These are phyloP conservation scores for Endotricha flammealis DNA, from an alignment of 2,888 invertebrate genomes.

Conservation along the genomic window DNA sequence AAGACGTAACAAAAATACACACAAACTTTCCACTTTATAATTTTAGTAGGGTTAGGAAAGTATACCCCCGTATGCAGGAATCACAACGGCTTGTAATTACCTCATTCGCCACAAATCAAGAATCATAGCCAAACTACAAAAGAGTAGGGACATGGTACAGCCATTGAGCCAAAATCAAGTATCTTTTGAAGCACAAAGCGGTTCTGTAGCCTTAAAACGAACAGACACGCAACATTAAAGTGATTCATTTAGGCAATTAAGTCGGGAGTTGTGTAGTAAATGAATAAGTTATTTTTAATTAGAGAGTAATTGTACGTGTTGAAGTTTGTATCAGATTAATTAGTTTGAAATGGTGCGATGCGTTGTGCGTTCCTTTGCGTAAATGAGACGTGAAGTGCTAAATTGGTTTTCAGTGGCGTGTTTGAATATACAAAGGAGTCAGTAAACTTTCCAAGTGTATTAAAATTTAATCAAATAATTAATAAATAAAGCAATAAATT, in stretches of 20 bases:
- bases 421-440: background rate
- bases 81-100: too few species aligned
- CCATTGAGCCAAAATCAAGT: constrained; percentile 26
- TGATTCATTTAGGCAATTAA: constrained; percentile 72
- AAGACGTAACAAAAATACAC: too few species aligned
- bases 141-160: too few species aligned
- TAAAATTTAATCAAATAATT: too few species aligned
- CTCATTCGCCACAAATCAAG: too few species aligned
- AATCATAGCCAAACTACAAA: too few species aligned
- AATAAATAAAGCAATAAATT: too few species aligned
- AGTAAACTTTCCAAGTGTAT: too few species aligned
- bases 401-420: constrained; percentile 5
- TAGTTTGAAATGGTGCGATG: constrained; percentile 40
- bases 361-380: constrained; percentile 22
- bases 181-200: constrained; percentile 52
- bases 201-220: constrained; percentile 63
- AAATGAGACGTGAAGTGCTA: constrained; percentile 31
- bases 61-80: too few species aligned
- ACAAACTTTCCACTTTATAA: too few species aligned
- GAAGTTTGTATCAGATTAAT: constrained; percentile 38
- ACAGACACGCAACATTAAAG: constrained; percentile 65
- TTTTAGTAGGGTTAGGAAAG: too few species aligned
- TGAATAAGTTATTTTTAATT: constrained; percentile 78
- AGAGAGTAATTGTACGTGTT: constrained; percentile 60
- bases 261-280: constrained; percentile 51